A percentile compares a stretch with the other conserved stretches of the same genome.
Conservation (phyloP, 2,888 invertebrate species). For the Scaptomyza tumidula region DNA sequence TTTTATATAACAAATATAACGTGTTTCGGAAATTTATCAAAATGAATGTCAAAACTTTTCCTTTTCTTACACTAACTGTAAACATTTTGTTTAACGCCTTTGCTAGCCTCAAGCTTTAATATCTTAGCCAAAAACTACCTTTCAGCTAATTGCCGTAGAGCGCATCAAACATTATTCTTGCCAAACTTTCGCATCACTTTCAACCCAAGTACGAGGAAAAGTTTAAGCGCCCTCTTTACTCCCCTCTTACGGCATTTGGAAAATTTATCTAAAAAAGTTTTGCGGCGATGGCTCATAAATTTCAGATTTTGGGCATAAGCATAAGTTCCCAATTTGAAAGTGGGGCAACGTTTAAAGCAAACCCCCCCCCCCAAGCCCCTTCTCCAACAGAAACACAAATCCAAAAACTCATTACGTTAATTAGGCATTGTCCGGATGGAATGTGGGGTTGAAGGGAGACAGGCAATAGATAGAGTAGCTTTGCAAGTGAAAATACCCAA, state of each 20-base stretch:
- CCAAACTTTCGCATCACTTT: constrained; percentile 54
- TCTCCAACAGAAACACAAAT: constrained; percentile 40
- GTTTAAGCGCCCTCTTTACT: constrained; percentile 13
- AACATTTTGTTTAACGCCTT: not conserved
- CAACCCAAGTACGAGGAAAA: constrained; percentile 29
- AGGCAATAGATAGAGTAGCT: not conserved
- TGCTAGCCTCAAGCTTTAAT: not conserved
- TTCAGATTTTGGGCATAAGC: constrained; percentile 64
- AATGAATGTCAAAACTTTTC: no score
- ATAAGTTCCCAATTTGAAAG: constrained; percentile 60
- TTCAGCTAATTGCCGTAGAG: constrained; percentile 53
- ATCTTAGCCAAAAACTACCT: constrained; percentile 25
- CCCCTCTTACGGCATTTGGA: constrained; percentile 11
- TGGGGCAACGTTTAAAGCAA: constrained; percentile 29
- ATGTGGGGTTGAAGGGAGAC: not conserved
- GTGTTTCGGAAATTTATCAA: no score
- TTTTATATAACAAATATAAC: no score
- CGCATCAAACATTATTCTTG: constrained; percentile 29
- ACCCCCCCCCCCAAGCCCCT: not conserved
- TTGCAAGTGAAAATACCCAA: constrained; percentile 43
- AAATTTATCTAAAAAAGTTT: constrained; percentile 64
- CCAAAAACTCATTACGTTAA: constrained; percentile 73
- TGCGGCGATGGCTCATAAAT: constrained; percentile 64
- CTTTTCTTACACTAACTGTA: not conserved
- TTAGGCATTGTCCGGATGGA: constrained; percentile 52